Base-by-base conservation (phyloP, 2,797 vertebrate species). In the Pangasius larnaudii region DNA sequence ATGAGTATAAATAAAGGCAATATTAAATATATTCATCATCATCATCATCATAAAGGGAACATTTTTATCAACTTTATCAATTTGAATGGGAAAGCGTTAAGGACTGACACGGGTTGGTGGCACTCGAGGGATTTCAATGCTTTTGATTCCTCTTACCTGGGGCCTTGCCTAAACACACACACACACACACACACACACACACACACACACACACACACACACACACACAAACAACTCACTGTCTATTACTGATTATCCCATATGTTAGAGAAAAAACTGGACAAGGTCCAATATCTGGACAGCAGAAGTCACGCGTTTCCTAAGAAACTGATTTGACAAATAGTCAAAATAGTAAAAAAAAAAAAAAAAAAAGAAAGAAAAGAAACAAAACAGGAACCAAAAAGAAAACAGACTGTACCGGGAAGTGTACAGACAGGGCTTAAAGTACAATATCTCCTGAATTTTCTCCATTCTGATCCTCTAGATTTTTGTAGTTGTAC, bases 301-400 rank as follows among this genome's bases (percentile, higher is more conserved):
- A 97, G 96, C 95, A 96, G 96, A 90, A 96, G 97, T 96, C 96
- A 96, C 95, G 95, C 97, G 97, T 98, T 98, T 98, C 98, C 98
- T 98, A 96, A 96, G 97, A 98, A 98, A 99, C 97, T 96, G 96
- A 89, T 91, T 94, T 93, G 88, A 89, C 90, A 92, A 89, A 84
- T 88, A 92, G 84, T 95, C 96, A 96, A n/a, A 89, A 84, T 88
- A 92, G 84, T 95, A 96, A 96, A 78, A 51, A 58, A 61, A 89
- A 39, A 56, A 27, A 46, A 61, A 53, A 3, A 3, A 53, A 3
- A 63, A 22, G 4, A 22, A 65, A 53, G 9, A 19, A 61, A 24
- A 39, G 5, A 63, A 49, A 42, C 30, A 39, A 77, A 80, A 24
- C 27, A n/a, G 14, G 16, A 80, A 42, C 16, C 6, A 49, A 83